phyloP scores from a whole-genome alignment of 1,140 invertebrate genomes.

The Ceratina australensis region DNA sequence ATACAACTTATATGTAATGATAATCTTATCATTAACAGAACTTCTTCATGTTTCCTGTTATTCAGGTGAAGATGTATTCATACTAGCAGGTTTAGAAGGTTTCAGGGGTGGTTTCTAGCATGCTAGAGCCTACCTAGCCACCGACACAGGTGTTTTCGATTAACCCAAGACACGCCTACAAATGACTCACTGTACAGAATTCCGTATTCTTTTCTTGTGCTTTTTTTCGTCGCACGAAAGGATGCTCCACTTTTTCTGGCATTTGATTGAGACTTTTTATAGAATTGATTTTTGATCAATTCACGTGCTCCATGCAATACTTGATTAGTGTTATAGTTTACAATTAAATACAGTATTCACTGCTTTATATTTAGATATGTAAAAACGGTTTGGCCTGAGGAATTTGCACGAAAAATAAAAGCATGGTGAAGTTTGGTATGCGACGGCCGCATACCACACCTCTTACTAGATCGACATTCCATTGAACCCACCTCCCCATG shows the following conservation, averaged over 20 bases:
- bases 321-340: too few species aligned
- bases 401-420: slow-evolving; percentile 50
- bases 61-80: not conserved
- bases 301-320: not conserved
- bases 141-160: slow-evolving; percentile 53
- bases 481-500: slow-evolving; percentile 48
- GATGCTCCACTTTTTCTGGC: slow-evolving; percentile 22
- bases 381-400: not conserved
- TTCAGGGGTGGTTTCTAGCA: slow-evolving; percentile 31
- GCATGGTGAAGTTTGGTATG: slow-evolving; percentile 59
- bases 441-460: slow-evolving; percentile 64
- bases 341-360: too few species aligned
- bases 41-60: too few species aligned
- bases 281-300: not conserved
- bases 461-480: slow-evolving; percentile 70
- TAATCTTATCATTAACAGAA: too few species aligned
- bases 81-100: not conserved
- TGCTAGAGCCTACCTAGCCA: slow-evolving; percentile 32
- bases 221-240: slow-evolving; percentile 31
- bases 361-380: too few species aligned
- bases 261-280: slow-evolving; percentile 4
- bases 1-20: too few species aligned
- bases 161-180: slow-evolving; percentile 57
- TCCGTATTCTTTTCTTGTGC: slow-evolving; percentile 41
- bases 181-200: slow-evolving; percentile 53